Conservation (phyloP, 2,797 vertebrate species). For the Pangasius macronema region DNA sequence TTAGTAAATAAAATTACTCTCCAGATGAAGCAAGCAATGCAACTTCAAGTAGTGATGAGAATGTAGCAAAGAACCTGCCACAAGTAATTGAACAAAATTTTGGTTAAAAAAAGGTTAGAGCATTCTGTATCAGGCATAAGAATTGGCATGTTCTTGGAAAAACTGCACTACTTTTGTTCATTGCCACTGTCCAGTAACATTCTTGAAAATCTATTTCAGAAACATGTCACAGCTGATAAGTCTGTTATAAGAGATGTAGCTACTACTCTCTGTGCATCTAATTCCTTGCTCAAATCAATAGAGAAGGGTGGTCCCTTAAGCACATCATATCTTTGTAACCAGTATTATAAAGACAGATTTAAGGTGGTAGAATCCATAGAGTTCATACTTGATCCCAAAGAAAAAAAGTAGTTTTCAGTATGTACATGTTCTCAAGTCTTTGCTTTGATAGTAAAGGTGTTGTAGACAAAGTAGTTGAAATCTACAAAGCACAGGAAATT, state of each 20-base stretch:
- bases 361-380: too few relatives aligned
- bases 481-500: too few relatives aligned
- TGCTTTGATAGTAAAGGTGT: too few relatives aligned
- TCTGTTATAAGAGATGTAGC: background rate
- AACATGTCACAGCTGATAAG: background rate
- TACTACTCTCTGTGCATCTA: too few relatives aligned
- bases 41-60: background rate
- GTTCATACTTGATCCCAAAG: too few relatives aligned
- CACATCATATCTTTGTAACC: too few relatives aligned
- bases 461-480: too few relatives aligned
- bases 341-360: too few relatives aligned
- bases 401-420: too few relatives aligned
- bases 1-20: background rate
- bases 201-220: conserved; percentile 6
- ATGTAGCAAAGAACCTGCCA: background rate
- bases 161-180: conserved; percentile 18
- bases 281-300: too few relatives aligned
- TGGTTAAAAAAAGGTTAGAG: conserved; percentile 13
- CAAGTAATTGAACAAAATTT: background rate
- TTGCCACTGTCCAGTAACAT: background rate
- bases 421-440: too few relatives aligned
- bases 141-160: conserved; percentile 22
- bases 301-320: too few relatives aligned
- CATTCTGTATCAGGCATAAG: conserved; percentile 31
- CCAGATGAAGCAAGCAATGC: background rate